Conservation (phyloP, 2,113 vertebrate species). For the Lutjanus erythropterus region DNA sequence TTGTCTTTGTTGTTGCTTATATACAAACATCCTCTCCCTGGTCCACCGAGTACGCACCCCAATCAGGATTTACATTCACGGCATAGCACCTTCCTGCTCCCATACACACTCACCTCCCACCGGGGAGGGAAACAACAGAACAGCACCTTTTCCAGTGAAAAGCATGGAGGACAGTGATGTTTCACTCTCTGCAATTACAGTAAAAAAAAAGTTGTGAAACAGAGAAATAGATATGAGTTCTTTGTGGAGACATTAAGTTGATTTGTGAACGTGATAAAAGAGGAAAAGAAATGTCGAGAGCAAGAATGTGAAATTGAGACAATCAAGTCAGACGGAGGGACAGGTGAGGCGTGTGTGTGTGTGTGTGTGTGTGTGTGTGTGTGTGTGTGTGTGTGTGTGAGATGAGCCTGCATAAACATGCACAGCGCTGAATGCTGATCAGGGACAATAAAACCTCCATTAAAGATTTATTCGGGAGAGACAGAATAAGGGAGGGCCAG, state of each 20-base stretch:
- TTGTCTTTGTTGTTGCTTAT: conserved; percentile 64
- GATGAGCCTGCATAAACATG: conserved; percentile 73
- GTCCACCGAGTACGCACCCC: conserved; percentile 66
- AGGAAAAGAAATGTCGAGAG: conserved; percentile 17
- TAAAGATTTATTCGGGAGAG: conserved; percentile 79
- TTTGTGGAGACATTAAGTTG: conserved; percentile 40
- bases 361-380: not conserved
- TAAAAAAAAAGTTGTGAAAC: not conserved
- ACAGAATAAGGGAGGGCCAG: conserved; percentile 43
- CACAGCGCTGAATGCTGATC: conserved; percentile 75
- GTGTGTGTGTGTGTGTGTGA: conserved; percentile 20
- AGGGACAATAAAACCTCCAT: conserved; percentile 80
- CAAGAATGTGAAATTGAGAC: conserved; percentile 46
- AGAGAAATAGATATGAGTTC: conserved; percentile 21
- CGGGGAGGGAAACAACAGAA: conserved; percentile 18
- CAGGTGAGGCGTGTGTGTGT: conserved; percentile 37
- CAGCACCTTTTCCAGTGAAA: conserved; percentile 13
- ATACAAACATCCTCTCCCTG: conserved; percentile 50
- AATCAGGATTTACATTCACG: conserved; percentile 76
- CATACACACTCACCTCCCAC: conserved; percentile 17
- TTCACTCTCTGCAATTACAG: conserved; percentile 31
- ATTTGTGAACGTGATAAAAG: conserved; percentile 49
- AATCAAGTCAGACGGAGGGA: conserved; percentile 55
- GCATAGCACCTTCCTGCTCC: conserved; percentile 50
- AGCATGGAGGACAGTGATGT: not conserved